Evolutionary conservation across 2,797 vertebrate genomes (phyloP), one percentile per base, ranked within the genome.

Genomic region (Spheniscus humboldti): DNA sequence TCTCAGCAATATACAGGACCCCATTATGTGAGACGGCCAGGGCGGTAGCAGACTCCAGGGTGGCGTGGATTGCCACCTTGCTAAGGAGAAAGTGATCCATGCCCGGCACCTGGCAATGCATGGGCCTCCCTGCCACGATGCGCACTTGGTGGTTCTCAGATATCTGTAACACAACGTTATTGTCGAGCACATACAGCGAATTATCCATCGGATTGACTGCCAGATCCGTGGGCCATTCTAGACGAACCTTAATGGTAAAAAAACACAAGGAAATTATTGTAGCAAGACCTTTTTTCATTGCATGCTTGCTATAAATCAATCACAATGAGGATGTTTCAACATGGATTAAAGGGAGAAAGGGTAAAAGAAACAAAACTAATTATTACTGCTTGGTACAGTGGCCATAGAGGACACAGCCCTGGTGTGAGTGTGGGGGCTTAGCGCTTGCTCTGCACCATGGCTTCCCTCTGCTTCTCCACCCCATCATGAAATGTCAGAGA

Each of bases 61-160:
- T 99, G 55, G 99, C 99, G 0, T 99, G 99, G 92, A 99, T 98
- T 28, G 99, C 99, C 64, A 99, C 99, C 96, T 99, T 99, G 98
- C 99, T 99, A 94, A 99, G 98, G 59, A 99, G 98, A 91, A 99
- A 99, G 96, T 99, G 99, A 97, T 99, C 99, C 20, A 99, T 99
- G 67, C 99, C 99, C 0, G 99, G 99, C 28, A 99, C 99, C 96
- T 99, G 99, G 98, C 99, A 99, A 95, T 99, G 99, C 99, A 99
- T 99, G 24, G 99, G 99, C 22, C 99, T 98, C 16, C 99, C 99
- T 0, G 99, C 99, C 22, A 99, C 98, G 1, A 99, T 99, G 88
- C 99, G 99, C 33, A 99, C 99, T 90, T 99, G 99, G 96, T 99
- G 99, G 97, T 99, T 99, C 97, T 99, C 99, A 0, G 99, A 99